phyloP scores from a whole-genome alignment of 2,113 vertebrate genomes.

The Bostrychus sinensis region DNA sequence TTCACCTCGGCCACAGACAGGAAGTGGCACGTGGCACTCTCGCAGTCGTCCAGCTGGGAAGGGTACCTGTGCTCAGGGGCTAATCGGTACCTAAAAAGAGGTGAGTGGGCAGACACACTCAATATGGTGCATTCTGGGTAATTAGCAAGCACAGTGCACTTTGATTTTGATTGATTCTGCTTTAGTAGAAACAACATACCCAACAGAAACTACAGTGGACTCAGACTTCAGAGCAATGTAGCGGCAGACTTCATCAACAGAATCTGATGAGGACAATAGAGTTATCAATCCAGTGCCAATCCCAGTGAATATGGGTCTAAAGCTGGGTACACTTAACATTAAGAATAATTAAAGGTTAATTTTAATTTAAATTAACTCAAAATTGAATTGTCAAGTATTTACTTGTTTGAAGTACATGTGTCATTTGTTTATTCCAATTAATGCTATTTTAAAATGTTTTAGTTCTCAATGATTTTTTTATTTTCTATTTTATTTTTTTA shows the following conservation, averaged over 20 bases:
- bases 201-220: constrained; percentile 85
- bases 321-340: too few species aligned
- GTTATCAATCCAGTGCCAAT: background rate
- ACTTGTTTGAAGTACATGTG: too few species aligned
- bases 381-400: too few species aligned
- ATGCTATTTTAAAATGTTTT: too few species aligned
- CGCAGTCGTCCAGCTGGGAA: constrained; percentile 74
- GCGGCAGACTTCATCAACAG: constrained; percentile 79
- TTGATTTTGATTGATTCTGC: background rate
- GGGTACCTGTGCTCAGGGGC: constrained; percentile 83
- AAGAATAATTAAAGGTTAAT: too few species aligned
- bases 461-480: too few species aligned
- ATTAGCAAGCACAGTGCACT: background rate
- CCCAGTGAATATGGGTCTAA: too few species aligned
- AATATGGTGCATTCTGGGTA: constrained; percentile 19
- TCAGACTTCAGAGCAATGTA: constrained; percentile 78
- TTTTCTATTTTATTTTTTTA: too few species aligned
- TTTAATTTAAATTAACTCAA: too few species aligned
- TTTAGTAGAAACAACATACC: constrained; percentile 72
- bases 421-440: too few species aligned
- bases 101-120: constrained; percentile 8
- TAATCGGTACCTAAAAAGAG: constrained; percentile 79
- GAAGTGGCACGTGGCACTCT: constrained; percentile 81
- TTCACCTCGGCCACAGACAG: constrained; percentile 70
- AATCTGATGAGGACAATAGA: constrained; percentile 68